Conservation (phyloP, 1,140 invertebrate species). For the Acromyrmex charruanus region DNA sequence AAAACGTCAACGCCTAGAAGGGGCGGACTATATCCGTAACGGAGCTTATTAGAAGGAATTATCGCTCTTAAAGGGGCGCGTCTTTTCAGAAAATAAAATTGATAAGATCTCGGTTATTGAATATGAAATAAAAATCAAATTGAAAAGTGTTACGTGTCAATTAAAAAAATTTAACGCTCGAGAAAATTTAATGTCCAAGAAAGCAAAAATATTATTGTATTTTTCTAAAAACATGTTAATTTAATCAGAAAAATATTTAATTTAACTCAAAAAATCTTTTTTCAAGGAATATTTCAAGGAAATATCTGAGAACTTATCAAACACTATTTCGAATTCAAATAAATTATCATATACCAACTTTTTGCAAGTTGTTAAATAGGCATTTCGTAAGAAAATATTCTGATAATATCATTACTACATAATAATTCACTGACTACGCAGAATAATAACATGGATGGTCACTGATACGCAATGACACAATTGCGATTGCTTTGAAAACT, state of each 20-base stretch:
- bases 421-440: slow-evolving; percentile 65
- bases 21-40: slow-evolving; percentile 43
- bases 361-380: neutral
- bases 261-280: neutral
- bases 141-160: too few relatives aligned
- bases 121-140: slow-evolving; percentile 4
- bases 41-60: slow-evolving; percentile 56
- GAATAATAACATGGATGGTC: slow-evolving; percentile 41
- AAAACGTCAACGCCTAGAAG: slow-evolving; percentile 62
- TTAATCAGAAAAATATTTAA: neutral
- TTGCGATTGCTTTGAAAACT: slow-evolving; percentile 20
- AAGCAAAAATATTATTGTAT: neutral
- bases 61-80: slow-evolving; percentile 24
- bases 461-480: neutral
- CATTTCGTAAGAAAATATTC: slow-evolving; percentile 62
- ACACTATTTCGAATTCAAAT: neutral
- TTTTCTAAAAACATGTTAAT: neutral
- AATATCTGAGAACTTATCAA: neutral
- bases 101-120: neutral
- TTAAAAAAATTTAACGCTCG: neutral
- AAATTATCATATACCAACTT: neutral
- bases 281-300: neutral
- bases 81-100: slow-evolving; percentile 12
- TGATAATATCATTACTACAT: slow-evolving; percentile 53
- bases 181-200: neutral